Evolutionary conservation across 2,797 vertebrate genomes (phyloP).

Genomic region (Betta splendens): DNA sequence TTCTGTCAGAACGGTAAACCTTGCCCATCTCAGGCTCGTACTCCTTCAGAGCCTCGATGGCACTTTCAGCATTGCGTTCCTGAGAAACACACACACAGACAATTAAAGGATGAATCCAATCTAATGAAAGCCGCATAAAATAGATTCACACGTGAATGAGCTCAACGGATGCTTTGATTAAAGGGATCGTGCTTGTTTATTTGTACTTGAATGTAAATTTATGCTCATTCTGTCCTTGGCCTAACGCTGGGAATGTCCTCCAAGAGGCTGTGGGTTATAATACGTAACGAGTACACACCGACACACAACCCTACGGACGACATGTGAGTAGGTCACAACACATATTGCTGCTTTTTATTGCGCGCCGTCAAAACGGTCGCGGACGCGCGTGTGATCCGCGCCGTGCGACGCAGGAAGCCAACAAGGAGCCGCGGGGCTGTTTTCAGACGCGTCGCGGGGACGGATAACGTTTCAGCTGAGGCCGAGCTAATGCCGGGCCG

Average conservation of each 20-base stretch:
- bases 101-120: not conserved
- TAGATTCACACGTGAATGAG: not conserved
- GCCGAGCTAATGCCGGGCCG: constrained; percentile 2
- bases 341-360: not conserved
- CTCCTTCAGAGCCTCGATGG: constrained; percentile 87
- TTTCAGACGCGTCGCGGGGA: not conserved
- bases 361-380: constrained; percentile 4
- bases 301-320: constrained; percentile 32
- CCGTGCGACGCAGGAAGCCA: not conserved
- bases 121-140: not conserved
- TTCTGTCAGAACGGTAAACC: constrained; percentile 91
- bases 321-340: constrained; percentile 26
- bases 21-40: constrained; percentile 90
- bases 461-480: constrained; percentile 5
- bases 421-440: not conserved
- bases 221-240: constrained; percentile 39
- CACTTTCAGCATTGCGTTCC: constrained; percentile 83
- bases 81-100: constrained; percentile 38
- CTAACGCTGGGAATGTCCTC: constrained; percentile 16
- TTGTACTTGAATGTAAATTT: constrained; percentile 18
- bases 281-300: constrained; percentile 19
- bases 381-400: not conserved
- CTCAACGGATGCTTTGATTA: not conserved
- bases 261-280: constrained; percentile 36
- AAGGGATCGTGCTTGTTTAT: constrained; percentile 8